Percentiles rank a stretch among this genome's conserved stretches.
Evolutionary conservation across 30 jellyfish, hydroid and myxozoan species (phyloP).

Genomic region (Turritopsis dohrnii): DNA sequence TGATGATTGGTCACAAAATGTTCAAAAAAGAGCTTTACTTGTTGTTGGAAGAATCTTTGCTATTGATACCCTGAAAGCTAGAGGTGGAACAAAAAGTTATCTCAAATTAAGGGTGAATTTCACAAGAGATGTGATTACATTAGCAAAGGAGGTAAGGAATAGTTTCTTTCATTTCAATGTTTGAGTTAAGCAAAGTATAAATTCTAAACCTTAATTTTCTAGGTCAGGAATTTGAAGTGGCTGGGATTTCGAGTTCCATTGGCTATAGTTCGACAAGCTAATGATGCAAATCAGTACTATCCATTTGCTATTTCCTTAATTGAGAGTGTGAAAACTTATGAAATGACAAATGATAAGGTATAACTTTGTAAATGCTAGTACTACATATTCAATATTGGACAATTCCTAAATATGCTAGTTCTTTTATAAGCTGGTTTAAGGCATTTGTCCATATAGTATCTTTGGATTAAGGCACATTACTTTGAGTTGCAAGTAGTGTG

Average conservation of each 20-base stretch:
- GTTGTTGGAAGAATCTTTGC: constrained; percentile 87
- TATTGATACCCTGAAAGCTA: constrained; percentile 59
- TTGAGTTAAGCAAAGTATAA: background rate
- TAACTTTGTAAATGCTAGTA: background rate
- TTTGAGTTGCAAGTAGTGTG: background rate
- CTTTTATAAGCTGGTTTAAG: background rate
- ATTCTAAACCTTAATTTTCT: background rate
- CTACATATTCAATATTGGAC: background rate
- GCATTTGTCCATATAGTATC: background rate
- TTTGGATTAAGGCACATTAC: background rate
- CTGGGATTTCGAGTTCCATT: constrained; percentile 89
- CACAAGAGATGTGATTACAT: constrained; percentile 85
- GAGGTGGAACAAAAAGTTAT: constrained; percentile 66
- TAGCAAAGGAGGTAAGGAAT: constrained; percentile 82
- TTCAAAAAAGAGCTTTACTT: constrained; percentile 80
- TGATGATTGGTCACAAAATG: constrained; percentile 99
- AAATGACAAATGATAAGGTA: constrained; percentile 85
- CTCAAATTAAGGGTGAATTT: constrained; percentile 74
- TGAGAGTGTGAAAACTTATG: constrained; percentile 87
- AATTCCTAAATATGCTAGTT: background rate
- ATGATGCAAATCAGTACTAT: constrained; percentile 92
- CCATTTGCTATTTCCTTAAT: constrained; percentile 90
- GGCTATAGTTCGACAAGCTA: constrained; percentile 96
- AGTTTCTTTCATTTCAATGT: background rate
- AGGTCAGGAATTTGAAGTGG: constrained; percentile 96